Conservation (phyloP, 2,113 vertebrate genomes). For the Urocynchramus pylzowi region DNA sequence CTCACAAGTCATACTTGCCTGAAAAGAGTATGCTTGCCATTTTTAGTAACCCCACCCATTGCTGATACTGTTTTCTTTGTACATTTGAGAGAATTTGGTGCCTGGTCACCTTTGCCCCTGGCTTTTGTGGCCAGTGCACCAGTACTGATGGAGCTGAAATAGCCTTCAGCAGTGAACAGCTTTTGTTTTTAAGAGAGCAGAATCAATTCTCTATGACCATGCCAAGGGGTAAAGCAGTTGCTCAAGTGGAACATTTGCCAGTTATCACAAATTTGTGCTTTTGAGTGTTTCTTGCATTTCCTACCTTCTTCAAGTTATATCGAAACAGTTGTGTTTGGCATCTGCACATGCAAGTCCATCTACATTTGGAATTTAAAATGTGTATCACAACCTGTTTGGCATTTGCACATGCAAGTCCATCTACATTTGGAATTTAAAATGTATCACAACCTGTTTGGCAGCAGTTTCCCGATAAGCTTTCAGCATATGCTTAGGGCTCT, state of each 20-base stretch:
- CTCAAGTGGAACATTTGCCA: neutral
- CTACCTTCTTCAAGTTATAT: neutral
- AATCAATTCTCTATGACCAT: neutral
- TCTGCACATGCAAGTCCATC: neutral
- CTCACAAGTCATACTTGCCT: neutral
- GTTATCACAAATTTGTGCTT: neutral
- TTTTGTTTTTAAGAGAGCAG: neutral
- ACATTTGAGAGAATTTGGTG: neutral
- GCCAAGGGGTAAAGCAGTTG: neutral
- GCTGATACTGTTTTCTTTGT: neutral
- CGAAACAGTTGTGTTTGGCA: neutral
- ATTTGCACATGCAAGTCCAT: neutral
- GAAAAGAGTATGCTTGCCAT: neutral
- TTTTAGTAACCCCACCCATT: neutral
- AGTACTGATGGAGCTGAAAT: neutral
- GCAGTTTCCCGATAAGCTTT: neutral
- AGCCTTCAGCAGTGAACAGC: neutral
- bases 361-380: neutral
- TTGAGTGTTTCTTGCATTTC: neutral
- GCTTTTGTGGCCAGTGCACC: neutral
- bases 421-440: neutral
- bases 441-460: neutral
- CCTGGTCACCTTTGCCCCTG: neutral
- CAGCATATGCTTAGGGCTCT: neutral
- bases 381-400: neutral